A percentile compares a stretch with the other conserved stretches of the same genome.
These are phyloP conservation scores for Periophthalmus magnuspinnatus DNA, from an alignment of 2,797 vertebrate genomes.

Conservation along the genomic window DNA sequence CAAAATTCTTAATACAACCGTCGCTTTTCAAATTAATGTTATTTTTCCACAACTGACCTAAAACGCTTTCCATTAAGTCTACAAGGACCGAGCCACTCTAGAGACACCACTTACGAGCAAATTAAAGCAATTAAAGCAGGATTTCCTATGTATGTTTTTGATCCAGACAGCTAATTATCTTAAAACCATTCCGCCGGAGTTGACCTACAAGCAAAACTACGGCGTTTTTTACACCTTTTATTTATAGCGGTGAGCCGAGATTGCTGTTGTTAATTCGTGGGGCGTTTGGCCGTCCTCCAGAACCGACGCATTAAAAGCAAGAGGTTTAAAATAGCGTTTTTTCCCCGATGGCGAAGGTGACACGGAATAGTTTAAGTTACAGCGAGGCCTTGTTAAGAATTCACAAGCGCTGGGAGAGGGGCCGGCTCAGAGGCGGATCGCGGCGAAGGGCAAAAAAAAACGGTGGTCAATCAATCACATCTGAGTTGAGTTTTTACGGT, in stretches of 20 bases:
- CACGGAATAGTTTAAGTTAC: conserved; percentile 34
- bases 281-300: conserved; percentile 1
- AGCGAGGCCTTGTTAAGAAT: conserved; percentile 40
- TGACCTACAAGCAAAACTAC: conserved; percentile 14
- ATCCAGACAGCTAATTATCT: conserved; percentile 34
- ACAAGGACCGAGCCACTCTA: conserved; percentile 1
- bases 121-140: conserved; percentile 23
- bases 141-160: conserved; percentile 25
- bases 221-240: conserved; percentile 13
- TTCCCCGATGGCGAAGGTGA: conserved; percentile 18
- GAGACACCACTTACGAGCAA: conserved; percentile 10
- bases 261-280: background rate
- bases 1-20: background rate
- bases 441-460: conserved; percentile 36
- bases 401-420: conserved; percentile 32
- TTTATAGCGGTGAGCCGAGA: background rate
- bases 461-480: conserved; percentile 40
- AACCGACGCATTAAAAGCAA: conserved; percentile 9
- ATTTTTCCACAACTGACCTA: conserved; percentile 22
- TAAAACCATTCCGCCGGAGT: conserved; percentile 10
- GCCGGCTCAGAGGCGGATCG: conserved; percentile 11
- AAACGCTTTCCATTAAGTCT: conserved; percentile 19
- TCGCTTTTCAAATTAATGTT: conserved; percentile 6
- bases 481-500: conserved; percentile 26
- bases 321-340: conserved; percentile 13